Base-by-base conservation (phyloP, 1,140 invertebrate species). In the Heliconius melpomene region DNA sequence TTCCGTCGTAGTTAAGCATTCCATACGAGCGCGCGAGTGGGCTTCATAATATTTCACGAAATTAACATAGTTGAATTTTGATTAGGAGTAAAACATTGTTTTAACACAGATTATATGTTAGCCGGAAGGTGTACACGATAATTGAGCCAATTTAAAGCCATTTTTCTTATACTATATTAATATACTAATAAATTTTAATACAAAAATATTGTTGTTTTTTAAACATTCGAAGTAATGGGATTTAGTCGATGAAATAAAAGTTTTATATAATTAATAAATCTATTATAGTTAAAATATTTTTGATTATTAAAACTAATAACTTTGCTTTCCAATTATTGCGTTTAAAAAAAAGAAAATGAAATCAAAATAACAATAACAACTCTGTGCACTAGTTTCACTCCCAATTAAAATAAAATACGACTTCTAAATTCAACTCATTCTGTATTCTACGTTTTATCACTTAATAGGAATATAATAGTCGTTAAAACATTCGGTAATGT, bases 61-160 rank as follows among this genome's bases (percentile, higher is more conserved):
- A 91, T 91, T 90, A 89, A 81, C 90, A 89, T 89, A 89, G 87
- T 87, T 87, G 90, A 91, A 89, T 90, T 89, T 90, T 88, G 86
- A 90, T 91, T 88, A 88, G 86, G 79, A 81, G 81, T 88, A 87
- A 87, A 90, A 89, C 84, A 87, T 79, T 77, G 80, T 87, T 87
- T 54, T 38, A 70, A 26, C 60, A 26, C 60, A 66, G 60, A 66
- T 66, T 26, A 66, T 16, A 9, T 26, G 13, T 66, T 66, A 26
- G 11, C 60, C 23, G 26, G 26, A 29, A 66, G 23, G 60, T 66
- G 57, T 66, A 66, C 5, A 52, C 50, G 1, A 20, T 52, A 16
- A 52, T 52, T 52, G 18, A 46, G 50, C 1, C 50, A 52, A 50
- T 52, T 52, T 52, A 20, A 52, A 18, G 13, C 16, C 50, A 52